Base-by-base conservation (phyloP, 2,888 invertebrate species). In the Parelbella ahira region DNA sequence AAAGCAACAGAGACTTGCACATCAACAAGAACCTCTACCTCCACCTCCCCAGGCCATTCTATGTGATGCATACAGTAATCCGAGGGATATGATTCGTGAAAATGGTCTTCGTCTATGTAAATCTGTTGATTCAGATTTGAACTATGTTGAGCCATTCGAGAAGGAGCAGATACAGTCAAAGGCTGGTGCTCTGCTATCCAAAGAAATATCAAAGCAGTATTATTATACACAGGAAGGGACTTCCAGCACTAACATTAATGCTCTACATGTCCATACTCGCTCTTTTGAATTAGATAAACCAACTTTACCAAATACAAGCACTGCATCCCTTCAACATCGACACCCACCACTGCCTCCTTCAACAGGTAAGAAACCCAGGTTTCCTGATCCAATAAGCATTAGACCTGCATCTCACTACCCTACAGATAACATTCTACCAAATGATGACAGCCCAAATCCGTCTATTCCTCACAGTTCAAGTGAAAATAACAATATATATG, bases 121-220 rank as follows among this genome's bases (percentile, higher is more conserved):
- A 54, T 87, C 87, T 43, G 87, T 87, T 6, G 87, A 87, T 29
- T 87, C 87, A 0, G 87, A 87, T 58, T 60, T 87, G 37, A 76
- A 87, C 54, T 87, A 87, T 62, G 86, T 87, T 21, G 87, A 87
- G 47, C 87, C 87, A 10, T 87, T 87, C 66, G 86, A 87, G 49
- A 86, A 87, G 44, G 87, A 87, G 53, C 75, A 76, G 12, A 87
- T 87, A 21, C 84, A 87, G 48, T 87, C 87, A 0, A 84, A 78
- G 67, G 73, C 81, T 8, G 82, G 79, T 70, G 87, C 87, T n/a
- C 48, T 86, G 11, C 68, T 82, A 45, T 74, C 81, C 8, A 77
- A 80, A 52, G 80, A 86, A 48, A 59, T 74, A 13, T 87, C 87
- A 1, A 77, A 67, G 43, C 84, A 83, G 50, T 83, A 76, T 50